Base-by-base conservation (phyloP, 2,888 invertebrate species). In the Arctia plantaginis region DNA sequence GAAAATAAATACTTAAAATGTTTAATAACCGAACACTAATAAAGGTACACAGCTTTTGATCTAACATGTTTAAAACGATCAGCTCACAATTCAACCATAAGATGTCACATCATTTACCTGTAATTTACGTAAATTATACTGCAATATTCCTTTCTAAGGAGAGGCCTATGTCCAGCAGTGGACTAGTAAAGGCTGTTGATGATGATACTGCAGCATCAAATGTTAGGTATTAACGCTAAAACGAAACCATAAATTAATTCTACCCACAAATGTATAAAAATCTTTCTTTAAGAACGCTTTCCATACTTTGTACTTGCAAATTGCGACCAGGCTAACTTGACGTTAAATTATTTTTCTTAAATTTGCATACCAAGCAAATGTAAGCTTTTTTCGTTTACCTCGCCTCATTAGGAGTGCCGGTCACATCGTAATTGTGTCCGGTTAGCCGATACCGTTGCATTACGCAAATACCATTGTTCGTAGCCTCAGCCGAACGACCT, bases 371-470 rank as follows among this genome's bases (percentile, higher is more conserved):
- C 66, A 18, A 71, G 71, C 71, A 55, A 71, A 73, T 73, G 70
- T 68, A 80, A 76, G 74, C 73, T 81, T 81, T 80, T 76, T 64
- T 66, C 18, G n/a, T 33, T 66, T 47, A 69, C 70, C 39, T 30
- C 71, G 33, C 51, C 78, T 84, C 81, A 84, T 88, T 87, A 84
- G 75, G 70, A 70, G 44, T 73, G 69, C 87, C 64, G 77, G 83
- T 88, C 87, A 87, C 88, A 88, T 83, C 78, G 82, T 77, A 78
- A 80, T 83, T 79, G 84, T 81, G 86, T 88, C 87, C 86, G 87
- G 86, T 85, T 80, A 79, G 74, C 59, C 75, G 77, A 78, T 86
- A 87, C 88, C 88, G 88, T 88, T 88, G 82, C 77, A 66, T 70
- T 73, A 80, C 80, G 81, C 80, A 84, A 86, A 86, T 86, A 73